Conservation (phyloP, 1,140 invertebrate species). For the Hetaerina americana region DNA sequence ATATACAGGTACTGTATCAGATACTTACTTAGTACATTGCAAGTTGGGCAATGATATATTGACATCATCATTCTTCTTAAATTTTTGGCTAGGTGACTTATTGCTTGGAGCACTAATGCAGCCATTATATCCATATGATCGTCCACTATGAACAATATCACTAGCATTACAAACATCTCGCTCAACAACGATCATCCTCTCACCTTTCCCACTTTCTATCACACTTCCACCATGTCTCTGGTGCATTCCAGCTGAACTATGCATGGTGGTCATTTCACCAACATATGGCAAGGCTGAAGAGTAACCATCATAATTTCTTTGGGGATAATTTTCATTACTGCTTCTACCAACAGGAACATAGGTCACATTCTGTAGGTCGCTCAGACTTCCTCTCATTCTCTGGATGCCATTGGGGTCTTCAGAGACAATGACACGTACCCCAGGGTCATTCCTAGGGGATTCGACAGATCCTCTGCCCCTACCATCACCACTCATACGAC, state of each 20-base stretch:
- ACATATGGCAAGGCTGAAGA: not conserved
- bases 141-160: not conserved
- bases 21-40: not conserved
- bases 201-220: not conserved
- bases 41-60: not conserved
- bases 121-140: not conserved
- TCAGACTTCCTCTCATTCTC: not conserved
- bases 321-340: not conserved
- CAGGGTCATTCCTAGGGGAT: not conserved
- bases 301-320: not conserved
- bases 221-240: too few species aligned
- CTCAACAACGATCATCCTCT: not conserved
- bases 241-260: not conserved
- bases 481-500: conserved; percentile 14
- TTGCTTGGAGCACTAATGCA: not conserved
- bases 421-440: not conserved
- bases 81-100: not conserved
- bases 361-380: not conserved
- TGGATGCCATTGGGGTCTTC: not conserved
- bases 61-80: not conserved
- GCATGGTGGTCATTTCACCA: not conserved
- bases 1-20: not conserved
- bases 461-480: conserved; percentile 1
- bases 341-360: not conserved
- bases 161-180: not conserved